Percentiles rank a stretch among this genome's conserved stretches.
phyloP scores from a whole-genome alignment of 2,113 vertebrate species.

The Aspiorhynchus laticeps region DNA sequence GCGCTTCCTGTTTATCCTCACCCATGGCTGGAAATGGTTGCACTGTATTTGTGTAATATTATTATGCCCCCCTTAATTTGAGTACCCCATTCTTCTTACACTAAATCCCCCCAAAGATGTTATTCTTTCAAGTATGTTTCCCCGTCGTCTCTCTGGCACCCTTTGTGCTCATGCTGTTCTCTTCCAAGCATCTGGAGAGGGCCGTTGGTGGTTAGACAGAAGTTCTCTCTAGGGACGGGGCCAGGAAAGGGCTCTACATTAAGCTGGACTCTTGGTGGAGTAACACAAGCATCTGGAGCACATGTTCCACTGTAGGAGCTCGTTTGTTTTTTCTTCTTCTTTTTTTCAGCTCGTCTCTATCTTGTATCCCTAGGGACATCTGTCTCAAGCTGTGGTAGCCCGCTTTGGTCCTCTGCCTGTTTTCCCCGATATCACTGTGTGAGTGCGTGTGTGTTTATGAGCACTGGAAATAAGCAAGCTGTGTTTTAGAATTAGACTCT shows the following conservation, averaged over 20 bases:
- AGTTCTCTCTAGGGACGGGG: constrained; percentile 65
- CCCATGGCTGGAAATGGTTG: constrained; percentile 23
- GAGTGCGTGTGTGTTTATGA: constrained; percentile 48
- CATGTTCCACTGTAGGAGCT: constrained; percentile 48
- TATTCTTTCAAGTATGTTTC: constrained; percentile 59
- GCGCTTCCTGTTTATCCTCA: constrained; percentile 13
- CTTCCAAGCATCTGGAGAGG: constrained; percentile 74
- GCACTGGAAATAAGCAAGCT: constrained; percentile 22
- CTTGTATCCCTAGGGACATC: constrained; percentile 45
- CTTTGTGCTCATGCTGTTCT: constrained; percentile 58
- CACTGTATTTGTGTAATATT: neutral
- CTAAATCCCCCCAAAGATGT: constrained; percentile 17
- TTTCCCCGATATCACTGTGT: constrained; percentile 16
- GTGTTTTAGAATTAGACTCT: constrained; percentile 23
- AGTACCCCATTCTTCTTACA: constrained; percentile 15
- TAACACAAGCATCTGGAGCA: constrained; percentile 53
- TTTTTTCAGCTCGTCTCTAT: constrained; percentile 24
- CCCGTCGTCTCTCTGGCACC: constrained; percentile 54
- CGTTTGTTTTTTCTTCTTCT: neutral
- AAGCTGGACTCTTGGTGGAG: constrained; percentile 32
- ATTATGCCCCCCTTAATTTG: constrained; percentile 29
- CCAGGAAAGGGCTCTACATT: constrained; percentile 46
- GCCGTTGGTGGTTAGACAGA: constrained; percentile 75
- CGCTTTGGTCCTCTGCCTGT: constrained; percentile 42
- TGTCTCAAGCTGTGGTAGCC: constrained; percentile 34